Conservation (phyloP, 2,113 vertebrate genomes). For the Bubo scandiacus region DNA sequence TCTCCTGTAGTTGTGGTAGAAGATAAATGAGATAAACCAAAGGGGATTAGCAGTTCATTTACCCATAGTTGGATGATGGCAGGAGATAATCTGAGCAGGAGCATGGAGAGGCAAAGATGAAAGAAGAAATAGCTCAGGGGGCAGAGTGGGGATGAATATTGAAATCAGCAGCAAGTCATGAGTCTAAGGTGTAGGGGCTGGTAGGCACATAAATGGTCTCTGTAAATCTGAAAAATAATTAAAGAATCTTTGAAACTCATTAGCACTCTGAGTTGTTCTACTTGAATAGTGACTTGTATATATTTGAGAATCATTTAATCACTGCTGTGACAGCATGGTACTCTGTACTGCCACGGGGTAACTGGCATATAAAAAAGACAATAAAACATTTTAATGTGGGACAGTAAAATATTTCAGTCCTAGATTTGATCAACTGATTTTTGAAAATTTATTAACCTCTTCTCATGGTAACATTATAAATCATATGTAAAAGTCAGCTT, state of each 20-base stretch:
- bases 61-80: not conserved
- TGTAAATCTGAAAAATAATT: not conserved
- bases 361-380: not conserved
- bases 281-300: not conserved
- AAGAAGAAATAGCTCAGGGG: not conserved
- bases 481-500: not conserved
- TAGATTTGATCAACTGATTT: not conserved
- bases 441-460: not conserved
- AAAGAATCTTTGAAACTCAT: not conserved
- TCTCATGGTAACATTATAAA: not conserved
- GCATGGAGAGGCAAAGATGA: not conserved
- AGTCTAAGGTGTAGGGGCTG: not conserved
- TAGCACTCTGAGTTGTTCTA: not conserved
- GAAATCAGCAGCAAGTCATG: not conserved
- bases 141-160: not conserved
- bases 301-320: not conserved
- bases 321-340: not conserved
- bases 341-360: fast-evolving
- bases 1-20: not conserved
- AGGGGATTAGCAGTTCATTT: not conserved
- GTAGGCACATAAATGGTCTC: not conserved
- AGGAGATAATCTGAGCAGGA: not conserved
- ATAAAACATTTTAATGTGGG: not conserved
- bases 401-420: not conserved
- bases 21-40: not conserved